These are phyloP conservation scores for Drosophila incognita DNA, from an alignment of 2,888 invertebrate genomes.

Conservation along the genomic window DNA sequence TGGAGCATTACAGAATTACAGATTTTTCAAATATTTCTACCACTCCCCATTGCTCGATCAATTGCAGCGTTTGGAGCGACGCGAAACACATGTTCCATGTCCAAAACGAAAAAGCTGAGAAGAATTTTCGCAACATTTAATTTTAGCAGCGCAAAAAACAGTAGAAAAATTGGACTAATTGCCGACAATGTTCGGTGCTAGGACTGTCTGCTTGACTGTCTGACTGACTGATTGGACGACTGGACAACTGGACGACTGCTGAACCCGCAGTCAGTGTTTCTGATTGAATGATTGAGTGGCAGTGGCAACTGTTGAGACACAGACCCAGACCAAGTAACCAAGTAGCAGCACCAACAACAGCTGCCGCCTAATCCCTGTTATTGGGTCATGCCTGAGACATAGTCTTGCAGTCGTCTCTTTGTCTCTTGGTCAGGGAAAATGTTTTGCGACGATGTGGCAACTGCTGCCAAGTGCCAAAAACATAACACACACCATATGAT, in stretches of 20 bases:
- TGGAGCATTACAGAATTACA: slow-evolving; percentile 70
- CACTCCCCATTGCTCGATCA: neutral
- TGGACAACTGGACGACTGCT: slow-evolving; percentile 35
- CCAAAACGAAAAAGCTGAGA: slow-evolving; percentile 46
- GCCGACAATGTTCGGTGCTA: slow-evolving; percentile 64
- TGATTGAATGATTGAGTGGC: slow-evolving; percentile 78
- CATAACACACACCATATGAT: slow-evolving; percentile 66
- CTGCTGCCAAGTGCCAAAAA: slow-evolving; percentile 75
- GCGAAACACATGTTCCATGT: slow-evolving; percentile 67
- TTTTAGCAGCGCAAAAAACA: slow-evolving; percentile 67
- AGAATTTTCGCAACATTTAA: slow-evolving; percentile 81
- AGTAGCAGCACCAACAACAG: slow-evolving; percentile 29
- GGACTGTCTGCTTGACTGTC: slow-evolving; percentile 32
- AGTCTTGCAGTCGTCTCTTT: slow-evolving; percentile 22
- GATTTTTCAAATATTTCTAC: slow-evolving; percentile 75
- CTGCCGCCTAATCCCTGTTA: slow-evolving; percentile 76
- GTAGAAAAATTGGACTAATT: slow-evolving; percentile 77
- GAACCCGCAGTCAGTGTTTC: slow-evolving; percentile 40
- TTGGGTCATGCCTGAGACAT: slow-evolving; percentile 70
- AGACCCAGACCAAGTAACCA: slow-evolving; percentile 21
- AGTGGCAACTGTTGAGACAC: slow-evolving; percentile 62
- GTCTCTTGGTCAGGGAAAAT: slow-evolving; percentile 68
- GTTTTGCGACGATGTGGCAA: slow-evolving; percentile 71
- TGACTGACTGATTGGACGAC: slow-evolving; percentile 51
- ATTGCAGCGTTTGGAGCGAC: slow-evolving; percentile 34